Conservation (phyloP, 1,140 invertebrate species). For the Whitmania pigra region DNA sequence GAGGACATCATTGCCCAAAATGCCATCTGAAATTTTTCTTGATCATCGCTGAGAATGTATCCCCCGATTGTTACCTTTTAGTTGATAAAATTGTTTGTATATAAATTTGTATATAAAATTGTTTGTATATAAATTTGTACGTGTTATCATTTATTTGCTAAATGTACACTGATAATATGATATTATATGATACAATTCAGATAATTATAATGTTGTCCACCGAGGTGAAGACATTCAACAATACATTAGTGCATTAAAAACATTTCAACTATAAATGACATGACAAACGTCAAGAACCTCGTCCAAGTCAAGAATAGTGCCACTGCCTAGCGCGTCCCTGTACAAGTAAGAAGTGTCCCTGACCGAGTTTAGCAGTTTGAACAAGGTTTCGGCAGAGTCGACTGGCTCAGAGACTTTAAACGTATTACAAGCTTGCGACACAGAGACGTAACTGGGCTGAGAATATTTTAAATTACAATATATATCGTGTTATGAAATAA, state of each 20-base stretch:
- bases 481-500: no score
- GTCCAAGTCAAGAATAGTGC: background rate
- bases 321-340: background rate
- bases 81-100: background rate
- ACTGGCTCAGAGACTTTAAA: background rate
- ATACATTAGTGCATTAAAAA: no score
- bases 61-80: conserved; percentile 22
- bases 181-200: no score
- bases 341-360: background rate
- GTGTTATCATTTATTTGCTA: no score
- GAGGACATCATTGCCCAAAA: conserved; percentile 41
- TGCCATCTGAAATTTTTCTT: conserved; percentile 40
- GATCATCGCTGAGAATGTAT: conserved; percentile 28
- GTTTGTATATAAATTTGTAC: no score
- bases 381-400: background rate
- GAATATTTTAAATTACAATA: no score
- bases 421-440: background rate
- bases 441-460: background rate
- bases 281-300: background rate
- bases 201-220: no score
- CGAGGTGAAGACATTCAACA: no score
- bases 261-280: background rate
- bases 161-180: no score
- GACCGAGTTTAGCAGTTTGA: background rate
- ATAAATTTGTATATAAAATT: no score